Evolutionary conservation across 2,888 invertebrate genomes (phyloP).

Genomic region (Vanessa cardui): DNA sequence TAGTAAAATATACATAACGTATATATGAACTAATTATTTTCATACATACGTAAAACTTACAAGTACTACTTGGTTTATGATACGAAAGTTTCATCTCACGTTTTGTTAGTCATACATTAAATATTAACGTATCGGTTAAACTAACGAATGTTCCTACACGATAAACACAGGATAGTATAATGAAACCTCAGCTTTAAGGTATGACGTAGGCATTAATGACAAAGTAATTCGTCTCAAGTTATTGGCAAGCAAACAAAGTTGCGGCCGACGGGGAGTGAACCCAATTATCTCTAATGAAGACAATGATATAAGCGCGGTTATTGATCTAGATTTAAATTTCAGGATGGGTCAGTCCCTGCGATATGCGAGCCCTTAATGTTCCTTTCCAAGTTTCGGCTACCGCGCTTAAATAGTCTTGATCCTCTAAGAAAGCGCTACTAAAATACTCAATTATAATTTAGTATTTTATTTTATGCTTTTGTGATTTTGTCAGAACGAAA

Average conservation of each 20-base stretch:
- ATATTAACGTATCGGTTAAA: slow-evolving; percentile 17
- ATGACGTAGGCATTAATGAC: slow-evolving; percentile 54
- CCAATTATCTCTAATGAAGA: slow-evolving; percentile 84
- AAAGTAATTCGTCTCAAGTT: slow-evolving; percentile 82
- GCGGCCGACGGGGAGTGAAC: slow-evolving; percentile 77
- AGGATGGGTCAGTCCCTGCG: slow-evolving; percentile 82
- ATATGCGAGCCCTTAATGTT: slow-evolving; percentile 81
- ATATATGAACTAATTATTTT: too few species aligned
- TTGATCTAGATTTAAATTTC: slow-evolving; percentile 84
- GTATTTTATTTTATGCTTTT: too few species aligned
- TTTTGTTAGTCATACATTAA: slow-evolving; percentile 1
- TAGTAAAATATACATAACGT: too few species aligned
- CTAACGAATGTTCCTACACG: slow-evolving; percentile 27
- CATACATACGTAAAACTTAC: not conserved
- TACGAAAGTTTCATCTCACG: not conserved
- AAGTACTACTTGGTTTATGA: not conserved
- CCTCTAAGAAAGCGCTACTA: slow-evolving; percentile 32
- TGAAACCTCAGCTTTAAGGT: slow-evolving; percentile 37
- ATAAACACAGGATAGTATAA: slow-evolving; percentile 34
- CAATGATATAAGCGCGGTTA: slow-evolving; percentile 84
- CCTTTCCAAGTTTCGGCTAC: slow-evolving; percentile 73
- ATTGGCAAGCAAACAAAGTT: slow-evolving; percentile 80
- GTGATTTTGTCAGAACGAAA: too few species aligned
- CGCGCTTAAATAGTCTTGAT: slow-evolving; percentile 52
- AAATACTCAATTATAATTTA: not conserved